These are phyloP conservation scores for Syrphus vitripennis DNA, from an alignment of 2,888 invertebrate genomes.

Conservation along the genomic window DNA sequence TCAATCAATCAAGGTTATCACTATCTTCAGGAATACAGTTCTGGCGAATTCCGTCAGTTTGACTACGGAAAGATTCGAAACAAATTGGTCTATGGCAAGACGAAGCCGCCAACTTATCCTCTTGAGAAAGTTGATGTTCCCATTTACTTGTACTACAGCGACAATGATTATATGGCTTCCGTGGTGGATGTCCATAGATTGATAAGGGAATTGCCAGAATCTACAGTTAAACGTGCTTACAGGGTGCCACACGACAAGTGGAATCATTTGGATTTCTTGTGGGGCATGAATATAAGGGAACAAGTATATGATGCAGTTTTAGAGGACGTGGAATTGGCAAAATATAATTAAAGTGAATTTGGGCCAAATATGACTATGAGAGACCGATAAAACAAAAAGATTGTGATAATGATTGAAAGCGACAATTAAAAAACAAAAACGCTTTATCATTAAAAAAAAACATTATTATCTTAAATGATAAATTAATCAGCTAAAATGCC, in stretches of 20 bases:
- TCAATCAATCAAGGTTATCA: slow-evolving; percentile 79
- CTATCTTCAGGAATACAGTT: slow-evolving; percentile 78
- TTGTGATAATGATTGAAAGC: neutral
- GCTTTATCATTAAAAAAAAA: neutral
- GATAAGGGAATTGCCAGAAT: slow-evolving; percentile 77
- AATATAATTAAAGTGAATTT: neutral
- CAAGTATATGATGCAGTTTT: slow-evolving; percentile 75
- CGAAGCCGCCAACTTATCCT: slow-evolving; percentile 81
- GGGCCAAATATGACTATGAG: neutral
- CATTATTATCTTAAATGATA: neutral
- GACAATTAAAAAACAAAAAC: neutral
- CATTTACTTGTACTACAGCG: slow-evolving; percentile 81
- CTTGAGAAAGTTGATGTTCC: slow-evolving; percentile 81
- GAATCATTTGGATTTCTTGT: slow-evolving; percentile 84
- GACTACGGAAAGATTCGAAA: slow-evolving; percentile 77
- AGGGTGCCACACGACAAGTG: slow-evolving; percentile 81
- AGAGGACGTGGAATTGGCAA: slow-evolving; percentile 69
- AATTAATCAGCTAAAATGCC: neutral
- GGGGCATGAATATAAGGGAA: slow-evolving; percentile 76
- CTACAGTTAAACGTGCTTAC: slow-evolving; percentile 80
- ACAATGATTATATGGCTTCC: slow-evolving; percentile 84
- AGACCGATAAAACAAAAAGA: neutral
- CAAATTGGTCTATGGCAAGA: slow-evolving; percentile 75
- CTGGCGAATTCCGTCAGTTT: slow-evolving; percentile 77
- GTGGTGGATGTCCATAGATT: slow-evolving; percentile 82